Base-by-base conservation (phyloP, 30 jellyfish, hydroid and myxozoan genomes). In the Pseudorhiza aurosa region DNA sequence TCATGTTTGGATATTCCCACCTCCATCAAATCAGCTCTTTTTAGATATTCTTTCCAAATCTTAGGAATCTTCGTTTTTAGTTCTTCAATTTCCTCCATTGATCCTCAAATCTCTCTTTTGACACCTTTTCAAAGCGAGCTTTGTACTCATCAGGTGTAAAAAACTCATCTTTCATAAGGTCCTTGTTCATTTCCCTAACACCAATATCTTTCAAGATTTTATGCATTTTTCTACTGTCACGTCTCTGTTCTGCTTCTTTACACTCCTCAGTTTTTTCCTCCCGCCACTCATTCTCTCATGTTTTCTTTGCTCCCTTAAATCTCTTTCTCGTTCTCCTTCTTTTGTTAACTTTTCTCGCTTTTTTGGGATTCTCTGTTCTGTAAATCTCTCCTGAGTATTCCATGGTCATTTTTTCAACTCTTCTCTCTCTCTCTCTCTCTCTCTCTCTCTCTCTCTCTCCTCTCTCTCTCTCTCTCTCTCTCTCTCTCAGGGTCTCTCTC, bases 21-120 rank as follows among this genome's bases (percentile, higher is more conserved):
- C 60, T 46, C 60, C 60, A 46, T 46, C 19, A 46, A 14, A 6
- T 46, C 60, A 4, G 60, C 60, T 46, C 60, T 46, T 46, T 46
- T 46, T 46, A 46, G 60, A 14, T 46, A 46, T 46, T 46, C 60
- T 46, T 46, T 14, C 19, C 60, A 46, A 46, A 12, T 40, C 60
- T 46, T 46, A 14, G 60, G 60, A 46, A 46, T 46, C 14, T 46
- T 46, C 15, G 15, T 4, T 46, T 46, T 46, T 14, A 46, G 60
- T 27, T 46, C 60, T 11, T 46, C 60, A 46, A 46, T 14, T 46
- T 46, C 60, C 60, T 46, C 60, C 19, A 46, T 27, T 46, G 60
- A 4, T 14, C 60, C 19, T 46, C 12, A 46, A 46, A 8, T 14
- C 60, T 46, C 14, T 46, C 60, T 27, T 46, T 46, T 46, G 60